Base-by-base conservation (phyloP, 2,888 invertebrate species). In the Ecliptopera silaceata region DNA sequence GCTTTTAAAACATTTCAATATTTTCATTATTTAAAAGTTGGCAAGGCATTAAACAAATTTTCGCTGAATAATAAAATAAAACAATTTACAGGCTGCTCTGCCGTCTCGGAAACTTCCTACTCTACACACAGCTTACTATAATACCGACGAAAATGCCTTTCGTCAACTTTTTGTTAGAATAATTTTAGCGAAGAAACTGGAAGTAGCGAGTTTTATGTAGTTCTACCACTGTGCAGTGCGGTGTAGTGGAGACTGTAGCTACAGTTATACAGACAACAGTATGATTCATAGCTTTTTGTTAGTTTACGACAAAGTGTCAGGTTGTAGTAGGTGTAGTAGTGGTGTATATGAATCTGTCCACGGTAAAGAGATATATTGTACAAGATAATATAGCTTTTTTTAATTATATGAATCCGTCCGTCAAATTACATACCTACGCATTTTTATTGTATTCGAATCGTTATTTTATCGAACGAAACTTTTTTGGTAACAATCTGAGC, bases 51-150 rank as follows among this genome's bases (percentile, higher is more conserved):
- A 46, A 54, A 54, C 54, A 47, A 47, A 50, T 59, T 59, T 54
- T 59, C 50, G 46, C 54, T 54, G 59, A 59, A 59, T 54, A 59
- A 54, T 59, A 59, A 50, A 47, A 54, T 54, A 55, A 50, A 54
- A 55, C 54, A 55, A 49, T 49, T 20, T 41, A 41, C 53, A 36
- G 45, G 38, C 39, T 18, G 48, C 55, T 42, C 43, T 13, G 29
- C 46, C 45, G 49, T 22, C 49, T 42, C 34, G 38, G 12, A 50
- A 58, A 59, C 54, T 59, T 59, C 47, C n/a, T 47, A 50, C 59
- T 50, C 31, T 42, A 53, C 58, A 46, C 50, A 45, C 29, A 55
- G 58, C 59, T 54, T 54, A 46, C 59, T 51, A 20, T 46, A 50
- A 54, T 46, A 46, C 46, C 29, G 49, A 15, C 38, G 38, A 53